Percentiles rank a stretch among this genome's conserved stretches.
Evolutionary conservation across 2,797 vertebrate genomes (phyloP).

Genomic region (Tarsius wallacei): DNA sequence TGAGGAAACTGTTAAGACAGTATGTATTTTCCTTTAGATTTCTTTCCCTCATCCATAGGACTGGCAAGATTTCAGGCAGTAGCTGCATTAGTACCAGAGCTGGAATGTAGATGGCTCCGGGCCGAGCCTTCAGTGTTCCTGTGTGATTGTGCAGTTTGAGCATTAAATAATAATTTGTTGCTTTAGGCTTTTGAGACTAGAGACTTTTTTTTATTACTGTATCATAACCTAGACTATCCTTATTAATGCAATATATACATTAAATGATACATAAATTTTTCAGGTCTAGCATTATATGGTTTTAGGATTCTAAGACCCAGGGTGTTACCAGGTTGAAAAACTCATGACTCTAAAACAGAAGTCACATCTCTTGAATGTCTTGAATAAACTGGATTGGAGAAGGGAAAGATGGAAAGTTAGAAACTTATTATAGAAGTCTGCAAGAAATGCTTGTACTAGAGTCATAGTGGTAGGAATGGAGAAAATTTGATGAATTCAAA

Average conservation of each 20-base stretch:
- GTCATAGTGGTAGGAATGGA: not conserved
- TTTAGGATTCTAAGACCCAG: not conserved
- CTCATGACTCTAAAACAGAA: slow-evolving; percentile 33
- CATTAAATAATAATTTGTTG: not conserved
- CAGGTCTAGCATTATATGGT: not conserved
- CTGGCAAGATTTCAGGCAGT: not conserved
- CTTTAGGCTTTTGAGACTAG: not conserved
- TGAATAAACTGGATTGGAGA: not conserved
- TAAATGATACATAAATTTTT: not conserved
- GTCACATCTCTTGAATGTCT: not conserved
- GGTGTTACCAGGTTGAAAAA: not conserved
- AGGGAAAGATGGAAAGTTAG: not conserved
- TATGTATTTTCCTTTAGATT: not conserved
- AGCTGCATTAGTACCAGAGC: not conserved
- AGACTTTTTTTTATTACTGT: not conserved
- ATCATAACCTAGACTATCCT: not conserved
- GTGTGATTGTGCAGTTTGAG: not conserved
- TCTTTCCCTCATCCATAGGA: not conserved
- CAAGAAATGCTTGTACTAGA: not conserved
- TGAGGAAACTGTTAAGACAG: not conserved
- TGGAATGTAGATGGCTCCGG: not conserved
- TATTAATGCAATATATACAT: not conserved
- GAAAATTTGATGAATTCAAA: not conserved
- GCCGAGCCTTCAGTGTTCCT: not conserved
- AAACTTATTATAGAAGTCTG: not conserved